Percentiles rank a stretch among this genome's conserved stretches.
Evolutionary conservation across 2,797 vertebrate species (phyloP).

Genomic region (Myripristis murdjan): DNA sequence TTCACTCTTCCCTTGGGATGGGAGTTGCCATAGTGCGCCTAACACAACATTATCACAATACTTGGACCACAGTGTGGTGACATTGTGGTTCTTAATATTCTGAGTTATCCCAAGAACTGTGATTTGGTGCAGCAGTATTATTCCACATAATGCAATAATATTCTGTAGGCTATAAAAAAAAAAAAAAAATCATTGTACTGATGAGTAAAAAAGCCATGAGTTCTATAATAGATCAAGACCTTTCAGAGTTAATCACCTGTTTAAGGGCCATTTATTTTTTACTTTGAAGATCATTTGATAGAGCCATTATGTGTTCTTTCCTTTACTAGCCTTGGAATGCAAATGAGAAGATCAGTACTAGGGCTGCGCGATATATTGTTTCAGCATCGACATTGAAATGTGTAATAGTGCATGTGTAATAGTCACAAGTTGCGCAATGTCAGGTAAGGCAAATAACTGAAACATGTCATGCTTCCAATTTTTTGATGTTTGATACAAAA

Average conservation of each 20-base stretch:
- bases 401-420: too few species aligned
- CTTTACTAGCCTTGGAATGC: too few species aligned
- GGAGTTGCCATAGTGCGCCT: slow-evolving; percentile 4
- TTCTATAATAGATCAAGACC: background rate
- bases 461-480: too few species aligned
- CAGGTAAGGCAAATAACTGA: too few species aligned
- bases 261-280: background rate
- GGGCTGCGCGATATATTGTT: too few species aligned
- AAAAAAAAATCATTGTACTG: background rate
- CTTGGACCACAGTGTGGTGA: background rate
- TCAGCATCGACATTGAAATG: too few species aligned
- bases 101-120: background rate
- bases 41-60: background rate
- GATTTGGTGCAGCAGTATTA: background rate
- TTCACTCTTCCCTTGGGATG: background rate
- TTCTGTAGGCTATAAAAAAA: too few species aligned
- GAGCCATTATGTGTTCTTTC: too few species aligned
- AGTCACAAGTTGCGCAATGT: too few species aligned
- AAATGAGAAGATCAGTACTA: background rate
- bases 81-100: background rate
- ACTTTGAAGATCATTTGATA: background rate
- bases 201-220: background rate
- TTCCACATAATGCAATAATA: background rate
- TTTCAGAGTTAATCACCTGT: background rate
- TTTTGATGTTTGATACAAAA: too few species aligned